phyloP scores from a whole-genome alignment of 2,797 vertebrate species.

The Sciurus vulgaris region DNA sequence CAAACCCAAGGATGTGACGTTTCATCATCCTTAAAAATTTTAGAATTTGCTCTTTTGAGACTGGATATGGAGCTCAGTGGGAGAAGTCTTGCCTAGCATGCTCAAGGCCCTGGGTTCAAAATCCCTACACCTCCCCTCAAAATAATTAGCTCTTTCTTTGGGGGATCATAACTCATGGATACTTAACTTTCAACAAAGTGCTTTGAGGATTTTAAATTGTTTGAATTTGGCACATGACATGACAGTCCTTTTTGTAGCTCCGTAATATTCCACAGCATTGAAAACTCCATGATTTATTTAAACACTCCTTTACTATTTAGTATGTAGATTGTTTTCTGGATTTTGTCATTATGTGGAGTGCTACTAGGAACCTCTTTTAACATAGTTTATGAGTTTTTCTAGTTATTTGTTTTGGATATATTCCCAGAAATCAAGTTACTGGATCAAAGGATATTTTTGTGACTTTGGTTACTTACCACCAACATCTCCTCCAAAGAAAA shows the following conservation, averaged over 20 bases:
- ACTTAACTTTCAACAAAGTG: background rate
- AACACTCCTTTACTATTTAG: background rate
- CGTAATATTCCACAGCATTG: background rate
- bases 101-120: background rate
- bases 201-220: background rate
- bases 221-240: background rate
- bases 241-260: background rate
- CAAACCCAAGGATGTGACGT: background rate
- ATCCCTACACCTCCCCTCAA: background rate
- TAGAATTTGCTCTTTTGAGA: background rate
- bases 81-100: no score
- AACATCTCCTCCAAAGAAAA: constrained; percentile 40
- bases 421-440: constrained; percentile 51
- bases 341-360: constrained; percentile 3
- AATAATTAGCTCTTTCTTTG: background rate
- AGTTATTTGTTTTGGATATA: constrained; percentile 56
- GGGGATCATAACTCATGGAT: background rate
- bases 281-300: background rate
- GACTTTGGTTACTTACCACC: background rate
- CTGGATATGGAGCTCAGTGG: background rate
- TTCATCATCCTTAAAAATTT: background rate
- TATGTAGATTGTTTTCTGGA: constrained; percentile 25
- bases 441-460: constrained; percentile 37
- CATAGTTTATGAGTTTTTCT: constrained; percentile 21
- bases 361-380: constrained; percentile 34